These are phyloP conservation scores for Lophius americanus DNA, from an alignment of 2,797 vertebrate genomes.

Conservation along the genomic window DNA sequence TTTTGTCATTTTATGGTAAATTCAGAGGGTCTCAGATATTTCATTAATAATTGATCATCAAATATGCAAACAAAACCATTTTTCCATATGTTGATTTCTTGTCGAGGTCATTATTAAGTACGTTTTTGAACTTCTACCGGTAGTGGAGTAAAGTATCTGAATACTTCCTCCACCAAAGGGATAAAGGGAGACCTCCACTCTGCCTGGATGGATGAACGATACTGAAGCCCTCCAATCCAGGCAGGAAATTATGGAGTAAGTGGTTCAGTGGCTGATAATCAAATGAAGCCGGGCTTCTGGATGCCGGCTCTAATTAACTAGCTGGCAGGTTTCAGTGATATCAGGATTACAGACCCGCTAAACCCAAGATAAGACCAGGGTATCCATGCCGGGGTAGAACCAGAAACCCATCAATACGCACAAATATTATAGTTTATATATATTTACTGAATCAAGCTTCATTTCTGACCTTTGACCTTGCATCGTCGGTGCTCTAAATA, in stretches of 20 bases:
- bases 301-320: constrained; percentile 81
- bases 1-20: no score
- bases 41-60: no score
- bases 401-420: constrained; percentile 4
- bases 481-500: not conserved
- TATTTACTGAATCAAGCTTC: not conserved
- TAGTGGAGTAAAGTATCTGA: no score
- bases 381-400: constrained; percentile 17
- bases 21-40: no score
- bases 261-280: constrained; percentile 80
- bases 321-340: constrained; percentile 68
- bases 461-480: constrained; percentile 10
- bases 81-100: no score
- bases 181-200: constrained; percentile 80
- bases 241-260: constrained; percentile 85
- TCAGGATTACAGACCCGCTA: constrained; percentile 60
- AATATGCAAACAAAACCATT: no score
- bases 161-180: constrained; percentile 62
- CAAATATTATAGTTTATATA: not conserved
- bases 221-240: constrained; percentile 75
- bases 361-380: constrained; percentile 61
- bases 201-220: constrained; percentile 74
- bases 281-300: constrained; percentile 76
- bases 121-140: no score
- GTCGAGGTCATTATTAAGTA: no score